Percentiles rank a stretch among this genome's conserved stretches.
Evolutionary conservation across 2,888 invertebrate genomes (phyloP).

Genomic region (Drosophila anomalata): DNA sequence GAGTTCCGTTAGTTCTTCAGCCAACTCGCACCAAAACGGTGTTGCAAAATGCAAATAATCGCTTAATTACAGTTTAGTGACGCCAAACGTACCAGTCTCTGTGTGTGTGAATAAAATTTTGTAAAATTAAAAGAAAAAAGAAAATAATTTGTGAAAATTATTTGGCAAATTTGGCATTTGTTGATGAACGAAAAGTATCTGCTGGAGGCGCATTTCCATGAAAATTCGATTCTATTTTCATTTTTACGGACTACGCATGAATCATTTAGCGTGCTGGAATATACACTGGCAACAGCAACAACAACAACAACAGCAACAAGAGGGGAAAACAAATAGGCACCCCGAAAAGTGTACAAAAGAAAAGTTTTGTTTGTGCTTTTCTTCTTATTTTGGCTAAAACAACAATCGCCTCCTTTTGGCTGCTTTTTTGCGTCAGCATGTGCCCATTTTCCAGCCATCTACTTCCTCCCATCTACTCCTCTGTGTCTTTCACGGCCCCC

Average conservation of each 20-base stretch:
- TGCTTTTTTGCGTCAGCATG: conserved; percentile 68
- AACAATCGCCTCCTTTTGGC: conserved; percentile 33
- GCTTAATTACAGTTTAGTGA: conserved; percentile 23
- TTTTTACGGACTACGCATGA: conserved; percentile 33
- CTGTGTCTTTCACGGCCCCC: background rate
- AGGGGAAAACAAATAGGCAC: conserved; percentile 24
- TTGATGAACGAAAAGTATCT: conserved; percentile 1
- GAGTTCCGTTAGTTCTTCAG: conserved; percentile 38
- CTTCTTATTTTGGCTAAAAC: conserved; percentile 31
- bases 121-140: conserved; percentile 5
- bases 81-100: background rate
- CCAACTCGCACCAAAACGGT: conserved; percentile 35
- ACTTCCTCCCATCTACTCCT: conserved; percentile 1
- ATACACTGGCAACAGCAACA: background rate
- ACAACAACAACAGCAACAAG: conserved; percentile 13
- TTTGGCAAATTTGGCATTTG: background rate
- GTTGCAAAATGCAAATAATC: conserved; percentile 32
- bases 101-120: background rate
- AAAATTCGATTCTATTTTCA: background rate
- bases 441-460: conserved; percentile 37
- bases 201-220: background rate
- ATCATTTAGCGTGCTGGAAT: conserved; percentile 48
- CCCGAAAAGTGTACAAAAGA: conserved; percentile 42
- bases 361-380: conserved; percentile 47
- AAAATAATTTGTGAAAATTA: background rate